Evolutionary conservation across 2,888 invertebrate genomes (phyloP).

Genomic region (Norana najaformis): DNA sequence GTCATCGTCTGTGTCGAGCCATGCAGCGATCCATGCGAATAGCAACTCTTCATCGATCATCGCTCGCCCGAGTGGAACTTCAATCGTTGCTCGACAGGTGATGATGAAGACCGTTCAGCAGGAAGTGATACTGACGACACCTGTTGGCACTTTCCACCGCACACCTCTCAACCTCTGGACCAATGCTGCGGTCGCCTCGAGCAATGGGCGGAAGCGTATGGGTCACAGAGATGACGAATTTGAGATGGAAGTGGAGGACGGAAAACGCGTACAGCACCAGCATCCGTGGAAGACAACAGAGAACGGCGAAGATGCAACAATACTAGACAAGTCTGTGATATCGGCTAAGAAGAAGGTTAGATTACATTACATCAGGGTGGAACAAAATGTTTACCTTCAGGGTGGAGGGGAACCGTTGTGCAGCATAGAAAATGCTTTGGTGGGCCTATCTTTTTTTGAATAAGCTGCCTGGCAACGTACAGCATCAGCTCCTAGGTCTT

Average conservation of each 20-base stretch:
- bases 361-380: neutral
- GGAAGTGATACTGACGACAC: constrained; percentile 35
- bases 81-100: constrained; percentile 22
- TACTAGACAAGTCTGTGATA: constrained; percentile 19
- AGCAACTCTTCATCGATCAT: neutral
- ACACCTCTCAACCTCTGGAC: constrained; percentile 24
- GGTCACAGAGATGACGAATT: neutral
- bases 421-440: neutral
- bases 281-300: neutral
- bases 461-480: neutral
- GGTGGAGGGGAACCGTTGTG: neutral
- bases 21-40: neutral
- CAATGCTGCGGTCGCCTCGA: neutral
- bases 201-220: neutral
- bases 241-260: neutral
- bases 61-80: neutral
- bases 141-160: constrained; percentile 38
- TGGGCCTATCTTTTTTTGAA: neutral
- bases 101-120: constrained; percentile 22
- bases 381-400: neutral
- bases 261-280: neutral
- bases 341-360: constrained; percentile 1
- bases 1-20: neutral
- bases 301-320: neutral
- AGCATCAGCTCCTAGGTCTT: neutral